Evolutionary conservation across 2,797 vertebrate genomes (phyloP), one percentile per base, ranked within the genome.

Genomic region (Hydrocynus forskahlii): DNA sequence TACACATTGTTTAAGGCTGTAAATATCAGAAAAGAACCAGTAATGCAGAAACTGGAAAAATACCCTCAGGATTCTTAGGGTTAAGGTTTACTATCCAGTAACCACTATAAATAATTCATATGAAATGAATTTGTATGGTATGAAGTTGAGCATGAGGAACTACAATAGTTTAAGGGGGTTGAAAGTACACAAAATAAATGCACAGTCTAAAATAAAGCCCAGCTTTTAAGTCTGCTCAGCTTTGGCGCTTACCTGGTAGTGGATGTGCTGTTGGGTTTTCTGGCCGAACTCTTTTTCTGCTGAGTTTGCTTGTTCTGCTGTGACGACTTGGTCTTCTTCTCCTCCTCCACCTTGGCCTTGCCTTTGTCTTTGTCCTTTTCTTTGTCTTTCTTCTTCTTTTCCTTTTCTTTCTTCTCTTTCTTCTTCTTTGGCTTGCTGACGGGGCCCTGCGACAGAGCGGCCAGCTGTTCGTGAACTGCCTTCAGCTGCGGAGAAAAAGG

Each of bases 341-440:
- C 97, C 7, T 98, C 97, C 84, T 98, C 97, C 0, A 87, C 87
- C 89, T 95, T 97, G 64, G 96, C 96, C 86, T 93, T 94, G 48
- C 92, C 92, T 85, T 94, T 94, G 35, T 96, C 95, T 67, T 94
- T 95, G 52, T 95, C 94, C 60, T 96, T 96, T 0, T 95, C 93
- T 73, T 94, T 96, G 85, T 97, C 95, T 80, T 95, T 96, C 88
- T 93, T 95, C 69, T 88, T 85, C 90, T 97, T 98, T 75, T 99
- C 96, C 85, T 97, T 98, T 79, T 98, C 96, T 82, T 97, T 97
- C 92, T 97, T 98, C 90, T 99, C 97, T 76, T 97, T 98, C 91
- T 98, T 99, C 92, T 98, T 98, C 97, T 99, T 99, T 94, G 97
- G 97, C 94, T 99, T 99, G 92, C 96, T 98, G 90, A 99, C 97